Conservation (phyloP, 2,113 vertebrate genomes). For the Archilochus colubris region DNA sequence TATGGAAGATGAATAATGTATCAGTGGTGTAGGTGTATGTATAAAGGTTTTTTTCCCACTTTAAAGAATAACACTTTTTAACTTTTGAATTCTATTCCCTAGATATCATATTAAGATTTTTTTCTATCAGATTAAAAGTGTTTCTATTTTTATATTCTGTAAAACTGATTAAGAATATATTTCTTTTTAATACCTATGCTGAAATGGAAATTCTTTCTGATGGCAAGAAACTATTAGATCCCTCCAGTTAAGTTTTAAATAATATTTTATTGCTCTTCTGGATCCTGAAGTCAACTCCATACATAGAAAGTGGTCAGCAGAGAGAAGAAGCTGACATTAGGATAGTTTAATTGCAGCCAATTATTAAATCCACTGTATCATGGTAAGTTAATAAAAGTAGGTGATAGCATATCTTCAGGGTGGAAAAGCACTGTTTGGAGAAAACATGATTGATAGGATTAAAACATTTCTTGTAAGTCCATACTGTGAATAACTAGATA, state of each 20-base stretch:
- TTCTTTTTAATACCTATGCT: not conserved
- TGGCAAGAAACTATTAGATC: not conserved
- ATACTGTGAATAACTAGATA: not conserved
- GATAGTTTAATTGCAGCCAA: not conserved
- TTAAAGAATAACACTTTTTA: not conserved
- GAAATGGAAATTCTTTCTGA: not conserved
- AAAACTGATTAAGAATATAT: not conserved
- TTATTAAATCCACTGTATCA: not conserved
- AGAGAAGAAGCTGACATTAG: not conserved
- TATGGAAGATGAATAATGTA: conserved; percentile 19
- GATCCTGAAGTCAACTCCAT: not conserved
- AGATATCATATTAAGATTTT: not conserved
- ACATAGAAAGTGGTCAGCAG: not conserved
- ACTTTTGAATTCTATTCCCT: not conserved
- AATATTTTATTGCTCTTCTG: not conserved
- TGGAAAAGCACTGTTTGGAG: not conserved
- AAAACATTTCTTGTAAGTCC: not conserved
- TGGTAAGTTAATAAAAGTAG: not conserved
- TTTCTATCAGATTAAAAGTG: not conserved
- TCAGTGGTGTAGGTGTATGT: conserved; percentile 4
- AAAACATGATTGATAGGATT: not conserved
- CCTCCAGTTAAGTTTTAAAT: not conserved
- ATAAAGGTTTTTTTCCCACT: not conserved
- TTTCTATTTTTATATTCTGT: not conserved
- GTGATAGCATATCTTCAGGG: not conserved